phyloP scores from a whole-genome alignment of 1,140 invertebrate species.

The Ooceraea biroi region DNA sequence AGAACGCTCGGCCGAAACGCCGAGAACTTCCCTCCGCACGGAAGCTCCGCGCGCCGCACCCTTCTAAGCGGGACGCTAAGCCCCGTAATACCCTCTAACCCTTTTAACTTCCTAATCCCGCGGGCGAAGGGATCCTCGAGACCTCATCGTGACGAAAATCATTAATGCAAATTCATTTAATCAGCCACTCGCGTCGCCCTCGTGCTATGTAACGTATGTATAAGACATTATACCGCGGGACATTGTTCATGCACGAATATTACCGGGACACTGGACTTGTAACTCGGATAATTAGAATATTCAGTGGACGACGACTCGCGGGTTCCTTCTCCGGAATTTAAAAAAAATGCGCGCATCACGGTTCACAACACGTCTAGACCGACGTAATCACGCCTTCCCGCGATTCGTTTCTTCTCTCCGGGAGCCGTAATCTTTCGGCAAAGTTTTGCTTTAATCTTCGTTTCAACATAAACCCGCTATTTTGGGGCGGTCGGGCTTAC shows the following conservation, averaged over 20 bases:
- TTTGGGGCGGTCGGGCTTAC: constrained; percentile 67
- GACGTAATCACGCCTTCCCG: constrained; percentile 27
- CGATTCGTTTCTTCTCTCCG: neutral
- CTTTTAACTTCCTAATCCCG: constrained; percentile 70
- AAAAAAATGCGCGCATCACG: constrained; percentile 8
- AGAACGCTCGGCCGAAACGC: constrained; percentile 36
- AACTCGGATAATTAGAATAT: constrained; percentile 49
- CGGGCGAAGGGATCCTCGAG: constrained; percentile 64
- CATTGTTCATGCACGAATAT: constrained; percentile 12
- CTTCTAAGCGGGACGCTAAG: constrained; percentile 54
- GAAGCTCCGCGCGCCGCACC: constrained; percentile 29
- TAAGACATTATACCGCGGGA: constrained; percentile 21
- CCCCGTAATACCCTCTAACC: constrained; percentile 68
- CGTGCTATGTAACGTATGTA: neutral
- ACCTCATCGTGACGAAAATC: constrained; percentile 72
- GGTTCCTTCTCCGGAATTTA: neutral
- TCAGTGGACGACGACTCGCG: constrained; percentile 1
- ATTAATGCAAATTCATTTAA: constrained; percentile 74
- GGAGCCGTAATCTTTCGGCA: constrained; percentile 54
- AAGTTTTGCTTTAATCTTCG: constrained; percentile 73
- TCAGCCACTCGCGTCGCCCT: constrained; percentile 37
- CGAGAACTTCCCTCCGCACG: constrained; percentile 20
- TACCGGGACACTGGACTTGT: constrained; percentile 10
- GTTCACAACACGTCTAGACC: neutral
- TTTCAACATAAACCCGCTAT: constrained; percentile 72